These are phyloP conservation scores for Ophioninae sp. DNA, from an alignment of 2,888 invertebrate species.

Conservation along the genomic window DNA sequence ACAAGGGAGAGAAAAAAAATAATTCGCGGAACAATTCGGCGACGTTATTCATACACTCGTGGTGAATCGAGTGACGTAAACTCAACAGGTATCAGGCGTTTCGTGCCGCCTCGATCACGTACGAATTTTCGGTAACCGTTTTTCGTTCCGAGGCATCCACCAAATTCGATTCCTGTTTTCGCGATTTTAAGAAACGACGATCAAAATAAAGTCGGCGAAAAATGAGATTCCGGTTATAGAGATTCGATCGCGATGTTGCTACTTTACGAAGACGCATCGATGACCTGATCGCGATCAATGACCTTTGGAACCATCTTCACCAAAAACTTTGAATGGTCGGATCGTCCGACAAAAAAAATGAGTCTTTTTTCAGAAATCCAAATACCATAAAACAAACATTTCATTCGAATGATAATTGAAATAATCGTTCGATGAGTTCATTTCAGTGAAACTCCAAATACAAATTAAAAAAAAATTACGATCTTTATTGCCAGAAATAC, in stretches of 20 bases:
- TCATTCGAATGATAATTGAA: too few species aligned
- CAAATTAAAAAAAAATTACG: too few species aligned
- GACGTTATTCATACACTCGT: constrained; percentile 37
- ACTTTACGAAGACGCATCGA: neutral
- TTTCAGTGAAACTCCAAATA: too few species aligned
- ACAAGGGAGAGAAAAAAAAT: constrained; percentile 14
- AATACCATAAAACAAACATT: too few species aligned
- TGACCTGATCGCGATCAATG: neutral
- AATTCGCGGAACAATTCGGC: constrained; percentile 49
- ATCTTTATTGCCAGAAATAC: too few species aligned
- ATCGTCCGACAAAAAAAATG: neutral
- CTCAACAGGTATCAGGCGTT: neutral
- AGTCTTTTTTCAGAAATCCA: too few species aligned
- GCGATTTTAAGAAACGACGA: neutral
- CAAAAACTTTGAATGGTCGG: neutral
- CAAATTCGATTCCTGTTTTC: neutral
- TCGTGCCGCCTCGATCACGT: neutral
- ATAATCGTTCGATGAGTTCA: too few species aligned
- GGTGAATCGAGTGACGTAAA: constrained; percentile 29
- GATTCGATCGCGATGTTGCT: neutral
- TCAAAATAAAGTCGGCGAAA: neutral
- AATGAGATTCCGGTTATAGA: neutral
- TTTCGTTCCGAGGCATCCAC: neutral
- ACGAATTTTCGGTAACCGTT: neutral
- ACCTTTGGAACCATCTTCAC: neutral